These are phyloP conservation scores for Trinectes maculatus DNA, from an alignment of 2,113 vertebrate species.

Conservation along the genomic window DNA sequence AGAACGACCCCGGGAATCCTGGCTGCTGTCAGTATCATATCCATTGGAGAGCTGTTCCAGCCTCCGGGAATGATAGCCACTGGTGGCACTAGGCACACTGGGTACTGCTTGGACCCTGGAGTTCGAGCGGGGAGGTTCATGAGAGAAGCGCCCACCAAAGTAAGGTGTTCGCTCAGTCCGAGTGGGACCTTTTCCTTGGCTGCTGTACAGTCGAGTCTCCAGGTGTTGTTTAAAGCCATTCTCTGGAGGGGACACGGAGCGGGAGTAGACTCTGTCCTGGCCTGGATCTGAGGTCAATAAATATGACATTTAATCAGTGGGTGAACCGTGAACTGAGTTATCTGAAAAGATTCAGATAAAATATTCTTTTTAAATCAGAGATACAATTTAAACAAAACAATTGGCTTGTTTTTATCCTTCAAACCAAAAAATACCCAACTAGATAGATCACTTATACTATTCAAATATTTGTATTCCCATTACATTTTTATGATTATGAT, in stretches of 20 bases:
- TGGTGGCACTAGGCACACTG: conserved; percentile 1
- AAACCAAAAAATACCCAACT: neutral
- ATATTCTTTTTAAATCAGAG: too few species aligned
- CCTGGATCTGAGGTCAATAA: conserved; percentile 74
- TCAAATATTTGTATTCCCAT: neutral
- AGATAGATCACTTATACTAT: too few species aligned
- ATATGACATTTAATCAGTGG: neutral
- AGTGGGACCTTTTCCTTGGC: conserved; percentile 87
- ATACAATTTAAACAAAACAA: too few species aligned
- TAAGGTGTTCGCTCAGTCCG: conserved; percentile 74
- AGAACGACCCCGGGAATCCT: conserved; percentile 85
- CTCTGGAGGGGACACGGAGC: conserved; percentile 85
- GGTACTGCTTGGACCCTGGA: conserved; percentile 63
- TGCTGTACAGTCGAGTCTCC: conserved; percentile 83
- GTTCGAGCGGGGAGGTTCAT: conserved; percentile 57
- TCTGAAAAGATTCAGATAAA: too few species aligned
- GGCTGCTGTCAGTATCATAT: conserved; percentile 92
- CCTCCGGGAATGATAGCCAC: conserved; percentile 59
- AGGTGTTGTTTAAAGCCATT: conserved; percentile 82
- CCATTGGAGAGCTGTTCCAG: conserved; percentile 77
- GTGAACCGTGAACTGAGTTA: too few species aligned
- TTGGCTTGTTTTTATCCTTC: too few species aligned
- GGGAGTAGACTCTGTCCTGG: conserved; percentile 81
- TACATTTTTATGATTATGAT: too few species aligned
- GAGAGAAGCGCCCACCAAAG: conserved; percentile 63